Percentiles rank a stretch among this genome's conserved stretches.
These are phyloP conservation scores for Pseudeuparius sepicola DNA, from an alignment of 2,888 invertebrate species.

Conservation along the genomic window DNA sequence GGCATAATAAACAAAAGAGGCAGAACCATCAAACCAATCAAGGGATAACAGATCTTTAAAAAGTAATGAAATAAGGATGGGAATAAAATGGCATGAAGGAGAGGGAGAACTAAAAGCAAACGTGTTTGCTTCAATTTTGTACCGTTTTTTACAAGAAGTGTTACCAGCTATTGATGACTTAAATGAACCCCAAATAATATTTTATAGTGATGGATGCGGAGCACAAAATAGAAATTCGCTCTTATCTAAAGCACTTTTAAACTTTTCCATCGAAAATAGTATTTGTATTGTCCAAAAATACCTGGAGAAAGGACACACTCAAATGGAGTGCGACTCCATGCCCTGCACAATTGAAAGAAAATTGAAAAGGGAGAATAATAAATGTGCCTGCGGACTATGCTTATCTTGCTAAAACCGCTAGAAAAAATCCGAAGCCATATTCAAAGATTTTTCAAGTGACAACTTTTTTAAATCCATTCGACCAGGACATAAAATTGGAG, in stretches of 20 bases:
- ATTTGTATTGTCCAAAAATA: conserved; percentile 18
- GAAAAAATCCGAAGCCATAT: conserved; percentile 13
- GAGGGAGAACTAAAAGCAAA: conserved; percentile 7
- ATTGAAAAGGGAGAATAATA: conserved; percentile 12
- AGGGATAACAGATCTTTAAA: no score
- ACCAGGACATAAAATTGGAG: conserved; percentile 11
- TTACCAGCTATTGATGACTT: conserved; percentile 7
- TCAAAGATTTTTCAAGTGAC: no score
- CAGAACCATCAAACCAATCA: no score
- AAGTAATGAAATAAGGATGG: no score
- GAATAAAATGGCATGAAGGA: conserved; percentile 11
- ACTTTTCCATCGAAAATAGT: conserved; percentile 14
- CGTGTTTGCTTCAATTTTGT: conserved; percentile 14
- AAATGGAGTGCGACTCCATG: conserved; percentile 19
- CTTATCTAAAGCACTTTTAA: conserved; percentile 16
- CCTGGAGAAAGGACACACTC: conserved; percentile 17
- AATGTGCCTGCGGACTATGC: conserved; percentile 16
- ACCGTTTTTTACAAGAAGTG: no score
- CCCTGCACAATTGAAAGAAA: conserved; percentile 16
- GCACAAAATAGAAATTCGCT: conserved; percentile 14
- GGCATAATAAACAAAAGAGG: no score
- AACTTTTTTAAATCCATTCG: conserved; percentile 11
- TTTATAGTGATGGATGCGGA: conserved; percentile 16
- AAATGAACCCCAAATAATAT: conserved; percentile 8
- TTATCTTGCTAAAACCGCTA: conserved; percentile 9